Evolutionary conservation across 2,113 vertebrate species (phyloP).

Genomic region (Xerus inauris): DNA sequence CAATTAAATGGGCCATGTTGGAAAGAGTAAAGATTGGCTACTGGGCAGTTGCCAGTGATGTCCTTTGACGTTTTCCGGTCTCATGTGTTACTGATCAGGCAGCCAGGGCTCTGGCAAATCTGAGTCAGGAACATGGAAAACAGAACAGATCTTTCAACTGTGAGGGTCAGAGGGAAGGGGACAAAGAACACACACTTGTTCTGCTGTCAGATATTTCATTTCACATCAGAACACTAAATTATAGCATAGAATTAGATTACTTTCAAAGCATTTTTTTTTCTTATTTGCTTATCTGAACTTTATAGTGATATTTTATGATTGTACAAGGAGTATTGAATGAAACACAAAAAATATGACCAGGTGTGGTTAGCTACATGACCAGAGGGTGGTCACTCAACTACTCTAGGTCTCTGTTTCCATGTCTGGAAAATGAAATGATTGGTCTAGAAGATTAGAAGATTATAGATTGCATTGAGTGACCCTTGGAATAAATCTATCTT

Average conservation of each 20-base stretch:
- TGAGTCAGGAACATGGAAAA: conserved; percentile 79
- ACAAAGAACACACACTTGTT: conserved; percentile 67
- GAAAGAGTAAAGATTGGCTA: conserved; percentile 78
- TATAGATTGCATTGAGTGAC: background rate
- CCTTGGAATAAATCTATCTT: background rate
- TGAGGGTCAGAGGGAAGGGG: background rate
- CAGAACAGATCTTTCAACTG: conserved; percentile 63
- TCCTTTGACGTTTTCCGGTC: conserved; percentile 74
- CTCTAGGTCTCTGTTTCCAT: background rate
- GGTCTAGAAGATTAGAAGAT: background rate
- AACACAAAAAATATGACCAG: background rate
- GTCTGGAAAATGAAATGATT: background rate
- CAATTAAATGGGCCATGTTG: conserved; percentile 78
- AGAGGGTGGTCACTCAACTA: background rate
- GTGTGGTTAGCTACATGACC: background rate
- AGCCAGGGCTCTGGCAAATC: conserved; percentile 75
- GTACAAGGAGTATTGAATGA: background rate
- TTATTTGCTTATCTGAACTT: conserved; percentile 69
- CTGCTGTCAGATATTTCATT: conserved; percentile 74
- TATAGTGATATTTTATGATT: conserved; percentile 56
- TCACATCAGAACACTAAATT: conserved; percentile 75
- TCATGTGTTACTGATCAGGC: conserved; percentile 84
- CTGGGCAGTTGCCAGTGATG: conserved; percentile 79
- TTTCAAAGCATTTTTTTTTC: conserved; percentile 63
- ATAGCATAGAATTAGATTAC: conserved; percentile 73